A percentile compares a stretch with the other conserved stretches of the same genome.
Conservation (phyloP, 2,888 invertebrate species). For the Hemaris fuciformis region DNA sequence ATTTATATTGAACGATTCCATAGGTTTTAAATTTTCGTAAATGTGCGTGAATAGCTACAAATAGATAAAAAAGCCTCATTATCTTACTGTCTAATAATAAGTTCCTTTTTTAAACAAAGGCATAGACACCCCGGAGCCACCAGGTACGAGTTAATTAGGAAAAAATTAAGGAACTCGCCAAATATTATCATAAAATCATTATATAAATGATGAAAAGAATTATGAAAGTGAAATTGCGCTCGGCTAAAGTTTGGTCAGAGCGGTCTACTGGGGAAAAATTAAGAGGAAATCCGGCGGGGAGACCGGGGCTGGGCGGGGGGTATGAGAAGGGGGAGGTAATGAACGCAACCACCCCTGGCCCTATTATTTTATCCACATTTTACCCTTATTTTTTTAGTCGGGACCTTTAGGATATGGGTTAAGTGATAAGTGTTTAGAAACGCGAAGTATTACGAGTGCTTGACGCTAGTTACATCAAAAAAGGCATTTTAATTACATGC, state of each 20-base stretch:
- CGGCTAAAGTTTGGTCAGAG: slow-evolving; percentile 35
- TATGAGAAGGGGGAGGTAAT: slow-evolving; percentile 26
- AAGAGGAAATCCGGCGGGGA: slow-evolving; percentile 30
- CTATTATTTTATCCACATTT: slow-evolving; percentile 39
- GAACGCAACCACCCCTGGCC: slow-evolving; percentile 27
- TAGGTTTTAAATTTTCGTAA: too few relatives aligned
- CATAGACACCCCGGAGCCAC: neutral
- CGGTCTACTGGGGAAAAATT: slow-evolving; percentile 34
- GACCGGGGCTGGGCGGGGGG: slow-evolving; percentile 10
- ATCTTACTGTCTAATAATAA: neutral
- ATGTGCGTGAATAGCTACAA: too few relatives aligned
- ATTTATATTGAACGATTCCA: too few relatives aligned
- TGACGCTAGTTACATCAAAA: too few relatives aligned
- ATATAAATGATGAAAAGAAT: slow-evolving; percentile 13
- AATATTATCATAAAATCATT: slow-evolving; percentile 9
- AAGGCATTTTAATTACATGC: too few relatives aligned
- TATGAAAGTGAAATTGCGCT: slow-evolving; percentile 15
- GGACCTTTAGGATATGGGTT: slow-evolving; percentile 17
- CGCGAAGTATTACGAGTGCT: neutral
- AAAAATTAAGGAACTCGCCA: neutral
- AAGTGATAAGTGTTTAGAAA: slow-evolving; percentile 17
- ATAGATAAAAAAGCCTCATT: neutral
- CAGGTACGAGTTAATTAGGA: slow-evolving; percentile 9
- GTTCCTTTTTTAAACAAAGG: neutral
- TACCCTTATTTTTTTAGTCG: slow-evolving; percentile 32